These are phyloP conservation scores for Parasteatoda lunata DNA, from an alignment of 2,888 invertebrate genomes.

Conservation along the genomic window DNA sequence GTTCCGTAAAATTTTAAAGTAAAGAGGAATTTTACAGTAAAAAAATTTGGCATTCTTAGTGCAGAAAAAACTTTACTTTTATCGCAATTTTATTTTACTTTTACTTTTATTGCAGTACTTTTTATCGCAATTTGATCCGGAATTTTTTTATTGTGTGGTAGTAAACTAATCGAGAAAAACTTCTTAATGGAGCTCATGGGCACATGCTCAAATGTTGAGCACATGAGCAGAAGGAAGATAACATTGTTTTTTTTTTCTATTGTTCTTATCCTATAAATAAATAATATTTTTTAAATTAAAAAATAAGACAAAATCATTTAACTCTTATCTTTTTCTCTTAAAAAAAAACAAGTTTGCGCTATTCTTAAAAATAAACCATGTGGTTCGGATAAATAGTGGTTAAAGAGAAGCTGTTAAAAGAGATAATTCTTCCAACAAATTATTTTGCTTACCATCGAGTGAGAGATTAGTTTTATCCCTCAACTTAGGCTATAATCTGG, in stretches of 20 bases:
- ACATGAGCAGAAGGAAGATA: not conserved
- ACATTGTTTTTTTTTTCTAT: not conserved
- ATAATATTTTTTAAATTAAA: not conserved
- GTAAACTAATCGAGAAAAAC: too few species aligned
- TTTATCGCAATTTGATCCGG: too few species aligned
- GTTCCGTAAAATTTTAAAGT: too few species aligned
- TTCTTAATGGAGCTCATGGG: too few species aligned
- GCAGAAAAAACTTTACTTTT: too few species aligned
- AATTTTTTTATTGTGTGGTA: too few species aligned
- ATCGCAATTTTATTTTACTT: too few species aligned
- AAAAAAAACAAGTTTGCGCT: not conserved
- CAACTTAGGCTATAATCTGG: constrained; percentile 58
- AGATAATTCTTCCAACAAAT: too few species aligned
- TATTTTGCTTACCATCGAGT: constrained; percentile 24
- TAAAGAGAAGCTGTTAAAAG: too few species aligned
- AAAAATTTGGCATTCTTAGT: too few species aligned
- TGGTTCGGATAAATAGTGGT: not conserved
- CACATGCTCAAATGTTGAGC: not conserved
- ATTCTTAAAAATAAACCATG: not conserved
- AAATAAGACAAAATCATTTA: not conserved
- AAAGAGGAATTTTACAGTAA: too few species aligned
- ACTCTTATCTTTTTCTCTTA: not conserved
- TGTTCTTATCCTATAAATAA: not conserved
- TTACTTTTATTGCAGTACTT: too few species aligned
- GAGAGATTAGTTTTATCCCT: constrained; percentile 32